Evolutionary conservation across 1,140 invertebrate species (phyloP), one percentile per base, ranked within the genome.

Genomic region (Probaryconus sp.): DNA sequence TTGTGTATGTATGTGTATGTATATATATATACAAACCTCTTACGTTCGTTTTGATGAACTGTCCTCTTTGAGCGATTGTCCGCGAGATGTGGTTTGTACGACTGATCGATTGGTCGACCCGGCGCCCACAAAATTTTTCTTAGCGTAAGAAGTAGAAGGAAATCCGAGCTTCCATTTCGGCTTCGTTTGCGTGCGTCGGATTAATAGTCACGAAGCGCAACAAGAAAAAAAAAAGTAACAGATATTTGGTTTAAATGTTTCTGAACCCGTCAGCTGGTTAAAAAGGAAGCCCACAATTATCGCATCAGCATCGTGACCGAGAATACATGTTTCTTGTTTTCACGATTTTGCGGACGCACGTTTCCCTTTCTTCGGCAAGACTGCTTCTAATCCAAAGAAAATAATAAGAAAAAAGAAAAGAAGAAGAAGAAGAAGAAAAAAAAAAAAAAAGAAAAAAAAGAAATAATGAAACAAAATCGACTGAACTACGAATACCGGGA

Each of bases 331-430:
- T 56, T 53, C 26, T 47, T 55, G n/a, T 38, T 70, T 60, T 47
- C 43, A 20, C 38, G 42, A 53, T 17, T 28, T 45, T 37, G 3
- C 18, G 47, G 30, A 26, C 45, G 18, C 3, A 31, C 33, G 26
- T 60, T 42, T 51, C 51, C 55, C 45, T 61, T 43, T 10, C 47
- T 77, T 74, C 65, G 63, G 60, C 81, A 85, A 86, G 85, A 86
- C 85, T 86, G 84, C 83, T 71, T 83, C 80, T 31, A 81, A 85
- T 85, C 85, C 83, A 87, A 86, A 87, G 86, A 86, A 83, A 76
- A 71, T 55, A 51, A 74, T 72, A 73, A 77, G n/a, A n/a, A n/a
- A n/a, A n/a, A n/a, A n/a, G n/a, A n/a, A n/a, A n/a, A n/a, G n/a
- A n/a, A n/a, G n/a, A n/a, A n/a, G n/a, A n/a, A n/a, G n/a, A n/a